phyloP scores from a whole-genome alignment of 2,888 invertebrate species.

The Aspidiotus destructor region DNA sequence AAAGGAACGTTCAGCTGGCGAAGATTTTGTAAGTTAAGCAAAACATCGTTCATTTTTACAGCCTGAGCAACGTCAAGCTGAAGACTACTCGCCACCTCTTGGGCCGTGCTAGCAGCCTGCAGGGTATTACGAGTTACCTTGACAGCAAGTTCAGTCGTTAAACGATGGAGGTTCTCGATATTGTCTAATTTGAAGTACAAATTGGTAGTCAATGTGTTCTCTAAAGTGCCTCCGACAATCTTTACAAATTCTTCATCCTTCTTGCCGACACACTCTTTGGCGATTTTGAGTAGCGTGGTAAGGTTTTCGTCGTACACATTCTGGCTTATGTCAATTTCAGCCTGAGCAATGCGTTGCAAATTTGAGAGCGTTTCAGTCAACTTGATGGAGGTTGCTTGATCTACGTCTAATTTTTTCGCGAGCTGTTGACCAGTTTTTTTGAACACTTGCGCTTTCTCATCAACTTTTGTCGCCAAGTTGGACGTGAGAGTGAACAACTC shows the following conservation, averaged over 20 bases:
- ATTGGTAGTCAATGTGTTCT: conserved; percentile 6
- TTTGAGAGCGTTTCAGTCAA: background rate
- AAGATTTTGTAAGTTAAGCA: conserved; percentile 38
- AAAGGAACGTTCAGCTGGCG: conserved; percentile 5
- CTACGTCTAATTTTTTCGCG: background rate
- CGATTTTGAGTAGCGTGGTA: background rate
- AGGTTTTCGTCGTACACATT: background rate
- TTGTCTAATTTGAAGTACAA: background rate
- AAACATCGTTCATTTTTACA: conserved; percentile 44
- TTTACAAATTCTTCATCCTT: background rate
- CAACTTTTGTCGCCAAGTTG: background rate
- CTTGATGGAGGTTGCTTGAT: background rate
- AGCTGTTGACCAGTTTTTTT: background rate
- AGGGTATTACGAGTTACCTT: conserved; percentile 38
- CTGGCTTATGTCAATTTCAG: background rate
- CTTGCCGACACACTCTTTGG: background rate
- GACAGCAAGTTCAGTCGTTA: conserved; percentile 1
- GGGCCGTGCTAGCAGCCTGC: conserved; percentile 40
- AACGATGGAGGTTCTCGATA: conserved; percentile 9
- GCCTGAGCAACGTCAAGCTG: conserved; percentile 42
- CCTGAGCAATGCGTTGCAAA: background rate
- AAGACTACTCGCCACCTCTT: conserved; percentile 40
- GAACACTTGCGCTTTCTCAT: background rate
- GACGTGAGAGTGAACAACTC: background rate
- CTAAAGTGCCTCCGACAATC: conserved; percentile 9